These are phyloP conservation scores for Atlantisia rogersi DNA, from an alignment of 2,113 vertebrate genomes.

Conservation along the genomic window DNA sequence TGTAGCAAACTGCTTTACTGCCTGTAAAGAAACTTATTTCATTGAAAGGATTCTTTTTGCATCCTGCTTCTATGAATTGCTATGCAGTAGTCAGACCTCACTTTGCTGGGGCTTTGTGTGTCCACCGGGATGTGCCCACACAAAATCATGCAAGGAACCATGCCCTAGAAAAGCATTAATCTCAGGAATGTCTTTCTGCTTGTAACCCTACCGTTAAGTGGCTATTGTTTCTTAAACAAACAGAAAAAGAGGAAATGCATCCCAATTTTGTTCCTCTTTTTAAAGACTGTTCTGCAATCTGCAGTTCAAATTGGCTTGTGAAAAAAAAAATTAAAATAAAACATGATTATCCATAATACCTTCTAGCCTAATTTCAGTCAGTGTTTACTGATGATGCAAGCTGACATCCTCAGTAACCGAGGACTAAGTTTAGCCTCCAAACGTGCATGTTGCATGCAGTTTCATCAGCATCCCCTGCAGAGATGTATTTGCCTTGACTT, in stretches of 20 bases:
- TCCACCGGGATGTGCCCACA: neutral
- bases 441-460: neutral
- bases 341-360: neutral
- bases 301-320: neutral
- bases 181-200: neutral
- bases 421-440: conserved; percentile 11
- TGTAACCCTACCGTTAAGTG: neutral
- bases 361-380: neutral
- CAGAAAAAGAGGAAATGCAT: neutral
- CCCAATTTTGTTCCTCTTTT: neutral
- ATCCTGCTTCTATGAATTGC: neutral
- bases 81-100: neutral
- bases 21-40: neutral
- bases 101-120: neutral
- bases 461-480: neutral
- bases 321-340: neutral
- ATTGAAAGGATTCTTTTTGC: neutral
- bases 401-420: neutral
- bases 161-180: neutral
- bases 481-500: neutral
- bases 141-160: neutral
- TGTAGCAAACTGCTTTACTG: neutral
- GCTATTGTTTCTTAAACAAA: neutral
- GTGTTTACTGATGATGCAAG: neutral
- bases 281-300: neutral